These are phyloP conservation scores for Octopus sinensis DNA, from an alignment of 1,140 invertebrate genomes.

Conservation along the genomic window DNA sequence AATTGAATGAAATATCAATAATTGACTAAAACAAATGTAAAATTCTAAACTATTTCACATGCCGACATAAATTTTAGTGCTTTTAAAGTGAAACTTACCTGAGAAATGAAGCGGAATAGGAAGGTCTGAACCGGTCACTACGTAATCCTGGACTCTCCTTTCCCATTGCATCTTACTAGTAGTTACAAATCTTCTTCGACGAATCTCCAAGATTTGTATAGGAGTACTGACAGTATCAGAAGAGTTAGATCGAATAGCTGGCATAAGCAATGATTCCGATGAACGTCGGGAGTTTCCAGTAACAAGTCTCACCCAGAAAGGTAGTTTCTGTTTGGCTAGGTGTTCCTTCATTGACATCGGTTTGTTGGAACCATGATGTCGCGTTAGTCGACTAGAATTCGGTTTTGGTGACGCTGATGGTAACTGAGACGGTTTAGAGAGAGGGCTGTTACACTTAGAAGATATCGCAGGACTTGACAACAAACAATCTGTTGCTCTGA, in stretches of 20 bases:
- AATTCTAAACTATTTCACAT: too few species aligned
- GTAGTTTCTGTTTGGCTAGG: not conserved
- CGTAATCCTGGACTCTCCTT: slow-evolving; percentile 35
- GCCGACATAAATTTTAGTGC: not conserved
- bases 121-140: slow-evolving; percentile 32
- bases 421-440: too few species aligned
- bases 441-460: too few species aligned
- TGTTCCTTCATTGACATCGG: slow-evolving; percentile 2
- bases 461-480: too few species aligned
- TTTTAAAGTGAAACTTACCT: slow-evolving; percentile 25
- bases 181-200: slow-evolving; percentile 32
- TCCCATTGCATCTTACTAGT: slow-evolving; percentile 39
- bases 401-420: too few species aligned
- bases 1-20: too few species aligned
- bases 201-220: slow-evolving; percentile 32
- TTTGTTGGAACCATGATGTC: not conserved
- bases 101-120: slow-evolving; percentile 35
- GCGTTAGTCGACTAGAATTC: too few species aligned
- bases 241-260: not conserved
- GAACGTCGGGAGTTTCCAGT: not conserved
- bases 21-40: too few species aligned
- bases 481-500: too few species aligned
- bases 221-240: slow-evolving; percentile 13
- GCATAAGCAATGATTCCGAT: not conserved
- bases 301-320: slow-evolving; percentile 1